These are phyloP conservation scores for Bradypodion ventrale DNA, from an alignment of 2,797 vertebrate species.

Conservation along the genomic window DNA sequence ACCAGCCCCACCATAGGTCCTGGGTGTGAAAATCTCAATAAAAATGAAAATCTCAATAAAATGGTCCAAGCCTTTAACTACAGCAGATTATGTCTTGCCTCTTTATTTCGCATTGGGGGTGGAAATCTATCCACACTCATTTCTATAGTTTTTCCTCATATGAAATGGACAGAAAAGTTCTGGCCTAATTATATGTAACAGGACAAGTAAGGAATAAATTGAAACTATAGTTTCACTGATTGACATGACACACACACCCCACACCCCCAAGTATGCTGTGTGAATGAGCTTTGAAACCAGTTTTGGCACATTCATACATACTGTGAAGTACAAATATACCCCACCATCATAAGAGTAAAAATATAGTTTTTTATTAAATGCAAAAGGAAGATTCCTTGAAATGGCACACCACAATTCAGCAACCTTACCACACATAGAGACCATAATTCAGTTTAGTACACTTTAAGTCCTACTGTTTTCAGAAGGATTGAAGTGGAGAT, in stretches of 20 bases:
- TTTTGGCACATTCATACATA: too few species aligned
- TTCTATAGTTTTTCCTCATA: neutral
- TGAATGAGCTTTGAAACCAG: neutral
- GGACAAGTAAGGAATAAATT: neutral
- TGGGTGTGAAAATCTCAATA: too few species aligned
- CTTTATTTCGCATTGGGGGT: too few species aligned
- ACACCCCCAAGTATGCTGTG: neutral
- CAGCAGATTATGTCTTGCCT: too few species aligned
- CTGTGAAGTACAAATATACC: too few species aligned
- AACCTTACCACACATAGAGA: slow-evolving; percentile 1
- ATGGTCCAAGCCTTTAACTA: too few species aligned
- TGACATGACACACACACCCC: too few species aligned
- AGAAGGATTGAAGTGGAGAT: slow-evolving; percentile 10
- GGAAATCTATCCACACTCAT: too few species aligned
- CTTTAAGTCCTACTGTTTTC: slow-evolving; percentile 21
- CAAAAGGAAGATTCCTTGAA: neutral
- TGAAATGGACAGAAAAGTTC: neutral
- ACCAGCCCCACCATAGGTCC: too few species aligned
- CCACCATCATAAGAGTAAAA: neutral
- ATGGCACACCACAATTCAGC: neutral
- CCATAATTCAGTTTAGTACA: slow-evolving; percentile 11
- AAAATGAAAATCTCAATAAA: too few species aligned
- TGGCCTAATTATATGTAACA: neutral
- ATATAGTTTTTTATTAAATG: neutral
- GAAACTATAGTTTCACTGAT: neutral